Evolutionary conservation across 1,140 invertebrate species (phyloP), one percentile per base, ranked within the genome.

Genomic region (Drosophila insularis): DNA sequence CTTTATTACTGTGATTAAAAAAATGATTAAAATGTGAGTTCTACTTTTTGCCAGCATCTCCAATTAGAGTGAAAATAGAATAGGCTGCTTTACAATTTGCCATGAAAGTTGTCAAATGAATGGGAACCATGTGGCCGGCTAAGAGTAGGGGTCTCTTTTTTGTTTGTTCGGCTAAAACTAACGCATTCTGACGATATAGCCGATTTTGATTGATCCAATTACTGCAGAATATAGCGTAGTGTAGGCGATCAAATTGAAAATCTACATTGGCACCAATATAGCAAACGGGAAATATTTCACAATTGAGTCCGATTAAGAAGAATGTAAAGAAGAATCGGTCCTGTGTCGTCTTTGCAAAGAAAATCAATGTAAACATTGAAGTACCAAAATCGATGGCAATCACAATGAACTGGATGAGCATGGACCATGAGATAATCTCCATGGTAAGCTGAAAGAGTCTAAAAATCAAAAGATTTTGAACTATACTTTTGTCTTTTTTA

Each of bases 191-290:
- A 1, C 77, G 72, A 56, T 74, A 91, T 8, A 5, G 17, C 0
- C 40, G 23, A 10, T 68, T 89, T 35, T 91, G 90, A 27, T 78
- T 71, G 5, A 74, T 64, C 90, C 90, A 91, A 54, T 91, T 91
- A 63, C 90, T 85, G 40, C 56, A 60, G 23, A 78, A 91, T 0
- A 76, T 61, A 0, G 84, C 84, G 0, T 69, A 73, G 37, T 78
- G 82, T 10, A 91, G 37, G 0, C 59, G 21, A 2, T 43, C 58
- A 11, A 90, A 90, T 2, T 39, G 35, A 7, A 64, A 37, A 32
- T 80, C 72, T n/a, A 86, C 55, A 8, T 72, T n/a, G 5, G 78
- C 82, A 40, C 90, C 90, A 39, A 73, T 90, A 31, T 80, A 90
- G 35, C 90, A 91, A 0, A 75, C 31, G 0, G 86, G 82, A 61